A percentile compares a stretch with the other conserved stretches of the same genome.
phyloP scores from a whole-genome alignment of 2,113 vertebrate genomes.

The Noturus placidus region DNA sequence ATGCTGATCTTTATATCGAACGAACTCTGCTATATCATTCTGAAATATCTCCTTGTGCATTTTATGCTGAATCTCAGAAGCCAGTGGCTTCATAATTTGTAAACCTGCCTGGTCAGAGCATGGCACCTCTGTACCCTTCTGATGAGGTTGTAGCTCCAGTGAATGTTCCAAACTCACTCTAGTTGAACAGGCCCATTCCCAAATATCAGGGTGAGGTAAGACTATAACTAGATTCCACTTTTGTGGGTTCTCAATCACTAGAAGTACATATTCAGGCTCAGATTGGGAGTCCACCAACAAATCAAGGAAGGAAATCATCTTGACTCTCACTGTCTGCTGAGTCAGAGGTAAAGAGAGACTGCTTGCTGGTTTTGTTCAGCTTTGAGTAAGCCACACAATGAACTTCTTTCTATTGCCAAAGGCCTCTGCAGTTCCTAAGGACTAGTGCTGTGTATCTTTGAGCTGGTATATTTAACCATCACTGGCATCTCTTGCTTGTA shows the following conservation, averaged over 20 bases:
- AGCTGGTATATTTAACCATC: slow-evolving; percentile 18
- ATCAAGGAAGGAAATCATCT: slow-evolving; percentile 34
- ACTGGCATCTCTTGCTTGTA: slow-evolving; percentile 39
- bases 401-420: background rate
- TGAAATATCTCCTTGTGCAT: background rate
- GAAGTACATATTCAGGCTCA: slow-evolving; percentile 32
- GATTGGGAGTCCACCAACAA: slow-evolving; percentile 46
- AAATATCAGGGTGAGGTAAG: slow-evolving; percentile 45
- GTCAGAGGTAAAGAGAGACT: background rate
- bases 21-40: background rate
- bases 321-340: slow-evolving; percentile 25
- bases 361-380: background rate
- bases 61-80: background rate
- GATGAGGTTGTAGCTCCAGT: background rate
- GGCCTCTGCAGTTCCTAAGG: slow-evolving; percentile 5
- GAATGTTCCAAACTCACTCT: too few species aligned
- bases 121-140: background rate
- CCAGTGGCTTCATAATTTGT: background rate
- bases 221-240: slow-evolving; percentile 48
- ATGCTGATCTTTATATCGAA: background rate
- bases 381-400: background rate
- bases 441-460: slow-evolving; percentile 23
- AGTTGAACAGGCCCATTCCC: slow-evolving; percentile 21
- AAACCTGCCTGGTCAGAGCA: background rate
- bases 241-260: slow-evolving; percentile 43